A percentile compares a stretch with the other conserved stretches of the same genome.
These are phyloP conservation scores for Pachyramphus minor DNA, from an alignment of 2,113 vertebrate species.

Conservation along the genomic window DNA sequence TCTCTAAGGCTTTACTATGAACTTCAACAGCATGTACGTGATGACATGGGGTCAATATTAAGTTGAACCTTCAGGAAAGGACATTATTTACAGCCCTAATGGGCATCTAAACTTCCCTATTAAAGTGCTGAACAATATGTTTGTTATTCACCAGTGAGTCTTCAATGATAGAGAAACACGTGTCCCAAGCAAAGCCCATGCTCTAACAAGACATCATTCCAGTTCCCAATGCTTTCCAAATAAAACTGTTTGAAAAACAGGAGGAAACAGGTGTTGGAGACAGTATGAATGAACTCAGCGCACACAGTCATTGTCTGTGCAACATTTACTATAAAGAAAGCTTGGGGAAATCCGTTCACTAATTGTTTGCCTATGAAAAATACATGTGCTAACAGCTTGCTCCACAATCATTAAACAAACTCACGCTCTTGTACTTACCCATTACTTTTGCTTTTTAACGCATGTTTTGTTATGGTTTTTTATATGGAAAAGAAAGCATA, in stretches of 20 bases:
- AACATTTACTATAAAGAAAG: conserved; percentile 67
- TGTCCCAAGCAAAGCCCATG: conserved; percentile 25
- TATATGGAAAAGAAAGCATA: neutral
- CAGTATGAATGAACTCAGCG: conserved; percentile 69
- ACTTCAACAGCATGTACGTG: neutral
- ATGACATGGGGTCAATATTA: neutral
- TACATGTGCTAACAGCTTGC: neutral
- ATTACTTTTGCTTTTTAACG: conserved; percentile 27
- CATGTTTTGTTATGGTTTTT: neutral
- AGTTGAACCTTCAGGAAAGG: neutral
- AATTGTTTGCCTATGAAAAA: conserved; percentile 62
- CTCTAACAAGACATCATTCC: conserved; percentile 53
- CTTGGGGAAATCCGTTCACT: conserved; percentile 60
- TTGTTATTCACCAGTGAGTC: conserved; percentile 25
- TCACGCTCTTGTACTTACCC: neutral
- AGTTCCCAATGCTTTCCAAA: neutral
- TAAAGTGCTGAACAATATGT: neutral
- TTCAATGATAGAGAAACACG: conserved; percentile 47
- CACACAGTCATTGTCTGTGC: conserved; percentile 14
- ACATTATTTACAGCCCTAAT: neutral
- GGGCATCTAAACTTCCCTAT: neutral
- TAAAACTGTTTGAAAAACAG: conserved; percentile 57
- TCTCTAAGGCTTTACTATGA: neutral
- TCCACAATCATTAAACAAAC: neutral
- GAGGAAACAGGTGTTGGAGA: conserved; percentile 79